Evolutionary conservation across 1,140 invertebrate genomes (phyloP).

Genomic region (Sinonovacula constricta): DNA sequence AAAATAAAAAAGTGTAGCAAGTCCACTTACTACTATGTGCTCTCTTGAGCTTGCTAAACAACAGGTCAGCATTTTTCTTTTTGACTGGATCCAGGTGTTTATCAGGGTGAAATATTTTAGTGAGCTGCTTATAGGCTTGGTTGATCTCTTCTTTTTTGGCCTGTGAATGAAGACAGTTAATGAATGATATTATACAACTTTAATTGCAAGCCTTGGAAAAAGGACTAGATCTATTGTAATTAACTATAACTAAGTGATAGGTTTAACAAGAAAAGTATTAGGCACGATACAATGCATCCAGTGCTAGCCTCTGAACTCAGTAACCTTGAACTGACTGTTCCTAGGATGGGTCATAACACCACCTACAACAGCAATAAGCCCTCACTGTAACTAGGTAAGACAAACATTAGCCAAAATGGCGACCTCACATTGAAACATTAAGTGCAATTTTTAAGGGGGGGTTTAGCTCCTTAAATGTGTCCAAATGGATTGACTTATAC

Average conservation of each 20-base stretch:
- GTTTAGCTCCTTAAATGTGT: too few species aligned
- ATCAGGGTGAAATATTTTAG: slow-evolving; percentile 96
- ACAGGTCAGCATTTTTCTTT: slow-evolving; percentile 89
- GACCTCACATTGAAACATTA: too few species aligned
- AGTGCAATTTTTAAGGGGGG: too few species aligned
- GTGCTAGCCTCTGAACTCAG: neutral
- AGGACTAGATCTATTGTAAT: slow-evolving; percentile 55
- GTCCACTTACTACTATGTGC: slow-evolving; percentile 84
- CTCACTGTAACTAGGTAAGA: too few species aligned
- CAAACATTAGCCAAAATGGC: too few species aligned
- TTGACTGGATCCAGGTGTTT: slow-evolving; percentile 92
- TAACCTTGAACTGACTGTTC: neutral
- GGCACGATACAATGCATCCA: neutral
- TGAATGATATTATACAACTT: neutral
- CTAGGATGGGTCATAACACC: too few species aligned
- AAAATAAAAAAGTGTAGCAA: too few species aligned
- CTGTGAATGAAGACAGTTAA: slow-evolving; percentile 80
- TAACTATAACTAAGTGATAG: neutral
- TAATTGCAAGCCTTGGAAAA: too few species aligned
- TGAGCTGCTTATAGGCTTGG: slow-evolving; percentile 92
- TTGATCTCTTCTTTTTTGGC: slow-evolving; percentile 93
- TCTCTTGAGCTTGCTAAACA: slow-evolving; percentile 94
- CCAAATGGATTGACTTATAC: too few species aligned
- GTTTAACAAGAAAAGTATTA: slow-evolving; percentile 9
- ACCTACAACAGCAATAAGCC: too few species aligned